A percentile compares a stretch with the other conserved stretches of the same genome.
phyloP scores from a whole-genome alignment of 2,888 invertebrate species.

The Hypomecis atomaria region DNA sequence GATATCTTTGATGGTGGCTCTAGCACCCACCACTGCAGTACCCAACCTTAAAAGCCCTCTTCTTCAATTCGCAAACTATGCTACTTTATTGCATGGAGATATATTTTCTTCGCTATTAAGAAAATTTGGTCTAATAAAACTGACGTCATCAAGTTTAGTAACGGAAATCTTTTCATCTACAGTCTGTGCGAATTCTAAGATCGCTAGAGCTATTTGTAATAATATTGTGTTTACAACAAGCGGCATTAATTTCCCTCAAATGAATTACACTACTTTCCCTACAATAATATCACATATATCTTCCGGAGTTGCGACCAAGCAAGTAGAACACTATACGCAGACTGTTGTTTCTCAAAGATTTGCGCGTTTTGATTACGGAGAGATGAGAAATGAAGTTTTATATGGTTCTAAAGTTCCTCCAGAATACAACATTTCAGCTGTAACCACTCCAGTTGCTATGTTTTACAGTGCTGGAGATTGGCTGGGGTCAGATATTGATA shows the following conservation, averaged over 20 bases:
- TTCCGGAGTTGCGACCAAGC: constrained; percentile 72
- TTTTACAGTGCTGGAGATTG: constrained; percentile 49
- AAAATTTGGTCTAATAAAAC: constrained; percentile 15
- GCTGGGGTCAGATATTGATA: constrained; percentile 35
- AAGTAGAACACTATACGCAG: constrained; percentile 59
- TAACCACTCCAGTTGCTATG: constrained; percentile 46
- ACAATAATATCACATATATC: constrained; percentile 42
- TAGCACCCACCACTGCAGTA: constrained; percentile 52
- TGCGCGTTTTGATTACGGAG: constrained; percentile 45
- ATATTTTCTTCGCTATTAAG: not conserved
- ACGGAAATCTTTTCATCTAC: constrained; percentile 19
- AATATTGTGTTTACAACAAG: constrained; percentile 31
- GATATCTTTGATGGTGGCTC: constrained; percentile 72
- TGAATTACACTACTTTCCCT: constrained; percentile 41
- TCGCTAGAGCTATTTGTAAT: constrained; percentile 38
- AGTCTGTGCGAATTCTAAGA: constrained; percentile 32
- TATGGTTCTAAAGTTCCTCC: constrained; percentile 42
- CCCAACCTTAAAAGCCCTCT: constrained; percentile 46
- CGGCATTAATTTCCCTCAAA: constrained; percentile 39
- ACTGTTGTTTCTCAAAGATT: constrained; percentile 40
- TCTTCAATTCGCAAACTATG: constrained; percentile 35
- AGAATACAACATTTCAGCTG: constrained; percentile 43
- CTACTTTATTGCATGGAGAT: constrained; percentile 8
- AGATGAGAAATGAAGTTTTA: constrained; percentile 31
- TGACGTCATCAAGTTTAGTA: constrained; percentile 16